Conservation (phyloP, 2,113 vertebrate genomes). For the Gymnobelideus leadbeateri region DNA sequence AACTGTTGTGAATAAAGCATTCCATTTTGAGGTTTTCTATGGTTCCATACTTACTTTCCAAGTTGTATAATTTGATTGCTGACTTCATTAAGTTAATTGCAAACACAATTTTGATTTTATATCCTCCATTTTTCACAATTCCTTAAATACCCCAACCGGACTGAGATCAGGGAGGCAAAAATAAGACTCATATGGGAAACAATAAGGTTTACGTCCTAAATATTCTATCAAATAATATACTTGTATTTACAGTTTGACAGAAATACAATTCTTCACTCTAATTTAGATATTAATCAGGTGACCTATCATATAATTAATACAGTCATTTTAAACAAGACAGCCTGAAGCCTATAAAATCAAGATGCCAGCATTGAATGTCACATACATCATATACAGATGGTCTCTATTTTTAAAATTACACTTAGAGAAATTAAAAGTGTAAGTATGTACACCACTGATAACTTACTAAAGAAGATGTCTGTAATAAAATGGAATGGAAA, state of each 20-base stretch:
- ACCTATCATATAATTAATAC: slow-evolving; percentile 34
- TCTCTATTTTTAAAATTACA: slow-evolving; percentile 50
- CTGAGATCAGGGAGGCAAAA: slow-evolving; percentile 16
- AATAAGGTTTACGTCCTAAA: not conserved
- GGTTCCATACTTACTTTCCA: slow-evolving; percentile 47
- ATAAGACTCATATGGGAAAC: not conserved
- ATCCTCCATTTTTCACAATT: slow-evolving; percentile 14
- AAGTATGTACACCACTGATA: slow-evolving; percentile 29
- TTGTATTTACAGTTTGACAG: not conserved
- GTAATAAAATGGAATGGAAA: slow-evolving; percentile 40
- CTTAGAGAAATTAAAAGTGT: slow-evolving; percentile 9
- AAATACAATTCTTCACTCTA: slow-evolving; percentile 35
- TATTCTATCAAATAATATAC: not conserved
- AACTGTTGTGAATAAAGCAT: slow-evolving; percentile 57
- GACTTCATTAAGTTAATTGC: slow-evolving; percentile 65
- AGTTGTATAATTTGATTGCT: slow-evolving; percentile 47
- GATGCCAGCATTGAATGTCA: not conserved
- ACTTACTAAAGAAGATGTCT: slow-evolving; percentile 47
- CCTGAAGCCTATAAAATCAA: not conserved
- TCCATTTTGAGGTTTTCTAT: slow-evolving; percentile 54
- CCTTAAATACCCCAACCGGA: slow-evolving; percentile 11
- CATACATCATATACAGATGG: slow-evolving; percentile 16
- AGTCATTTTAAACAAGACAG: slow-evolving; percentile 33
- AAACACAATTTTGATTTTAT: slow-evolving; percentile 49
- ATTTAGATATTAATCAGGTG: slow-evolving; percentile 53